Evolutionary conservation across 2,113 vertebrate genomes (phyloP), one percentile per base, ranked within the genome.

Genomic region (Crotalus tigris): DNA sequence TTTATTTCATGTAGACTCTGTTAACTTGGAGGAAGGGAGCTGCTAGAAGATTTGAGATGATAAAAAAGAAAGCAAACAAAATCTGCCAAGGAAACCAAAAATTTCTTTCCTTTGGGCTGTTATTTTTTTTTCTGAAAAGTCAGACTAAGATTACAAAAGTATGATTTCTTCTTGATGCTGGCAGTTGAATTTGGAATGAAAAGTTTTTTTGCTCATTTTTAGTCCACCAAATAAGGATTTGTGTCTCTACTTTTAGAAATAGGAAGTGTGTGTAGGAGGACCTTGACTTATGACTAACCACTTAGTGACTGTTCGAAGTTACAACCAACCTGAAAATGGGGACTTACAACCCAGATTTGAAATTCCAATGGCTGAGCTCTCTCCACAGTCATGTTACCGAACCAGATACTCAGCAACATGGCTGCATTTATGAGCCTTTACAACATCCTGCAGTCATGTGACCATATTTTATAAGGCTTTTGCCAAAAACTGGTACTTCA

Each of bases 1-100:
- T 90, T 96, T 93, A 93, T 96, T 95, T 95, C 95, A 96, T 96
- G 95, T 96, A 95, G 94, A 94, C 96, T 96, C 95, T 95, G 88
- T 93, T 94, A 93, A 94, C 94, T 95, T 96, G 95, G 88, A 5
- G 95, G 95, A n/a, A 75, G 95, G 96, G 96, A 93, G 33, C 92
- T 92, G 54, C 94, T 96, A 93, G 95, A 96, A 95, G 92, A 85
- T 94, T 87, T 90, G 94, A 91, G 91, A 95, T 55, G 69, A 94
- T 96, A 96, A 95, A 85, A 0, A 95, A 55, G 49, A 54, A 95
- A 94, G 92, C 94, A 95, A 93, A 94, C 94, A 86, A 95, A 95
- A 95, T 92, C 91, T 94, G 92, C 92, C 90, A 94, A 92, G 95
- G 94, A 95, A 97, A 95, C 92, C 81, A 85, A 92, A 92, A 64